Conservation (phyloP, 2,113 vertebrate species). For the Hyperoodon ampullatus region DNA sequence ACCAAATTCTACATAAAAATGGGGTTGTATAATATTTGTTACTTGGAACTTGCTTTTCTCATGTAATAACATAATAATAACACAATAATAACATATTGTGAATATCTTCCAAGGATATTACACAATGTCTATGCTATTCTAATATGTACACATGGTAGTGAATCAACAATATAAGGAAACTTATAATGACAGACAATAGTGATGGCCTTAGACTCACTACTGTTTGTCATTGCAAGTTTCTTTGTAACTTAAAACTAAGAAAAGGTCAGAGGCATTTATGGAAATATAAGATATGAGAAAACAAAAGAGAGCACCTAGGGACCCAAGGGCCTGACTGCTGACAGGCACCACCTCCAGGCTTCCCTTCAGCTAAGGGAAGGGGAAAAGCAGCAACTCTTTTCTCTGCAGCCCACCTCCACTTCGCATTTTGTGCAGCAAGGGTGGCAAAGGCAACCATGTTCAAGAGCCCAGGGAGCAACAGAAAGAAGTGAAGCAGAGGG, state of each 20-base stretch:
- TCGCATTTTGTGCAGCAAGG: background rate
- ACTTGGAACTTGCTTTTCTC: conserved; percentile 27
- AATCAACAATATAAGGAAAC: background rate
- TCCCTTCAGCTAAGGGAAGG: background rate
- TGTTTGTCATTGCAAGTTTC: background rate
- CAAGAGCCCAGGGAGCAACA: background rate
- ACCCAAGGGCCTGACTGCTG: background rate
- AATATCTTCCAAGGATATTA: conserved; percentile 28
- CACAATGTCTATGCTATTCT: background rate
- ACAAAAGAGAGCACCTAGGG: background rate
- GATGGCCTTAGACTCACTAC: background rate
- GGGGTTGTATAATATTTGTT: background rate
- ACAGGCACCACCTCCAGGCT: background rate
- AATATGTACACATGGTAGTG: background rate
- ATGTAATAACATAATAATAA: background rate
- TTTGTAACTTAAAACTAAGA: background rate
- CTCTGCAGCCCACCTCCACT: background rate
- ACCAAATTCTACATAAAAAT: conserved; percentile 32
- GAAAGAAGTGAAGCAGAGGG: background rate
- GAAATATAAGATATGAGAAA: background rate
- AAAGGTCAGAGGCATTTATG: background rate
- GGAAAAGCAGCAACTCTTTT: background rate
- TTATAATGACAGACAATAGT: background rate
- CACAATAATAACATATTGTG: background rate
- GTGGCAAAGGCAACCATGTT: background rate